These are phyloP conservation scores for Tokudaia tokunoshimensis DNA, from an alignment of 2,797 vertebrate species.

Conservation along the genomic window DNA sequence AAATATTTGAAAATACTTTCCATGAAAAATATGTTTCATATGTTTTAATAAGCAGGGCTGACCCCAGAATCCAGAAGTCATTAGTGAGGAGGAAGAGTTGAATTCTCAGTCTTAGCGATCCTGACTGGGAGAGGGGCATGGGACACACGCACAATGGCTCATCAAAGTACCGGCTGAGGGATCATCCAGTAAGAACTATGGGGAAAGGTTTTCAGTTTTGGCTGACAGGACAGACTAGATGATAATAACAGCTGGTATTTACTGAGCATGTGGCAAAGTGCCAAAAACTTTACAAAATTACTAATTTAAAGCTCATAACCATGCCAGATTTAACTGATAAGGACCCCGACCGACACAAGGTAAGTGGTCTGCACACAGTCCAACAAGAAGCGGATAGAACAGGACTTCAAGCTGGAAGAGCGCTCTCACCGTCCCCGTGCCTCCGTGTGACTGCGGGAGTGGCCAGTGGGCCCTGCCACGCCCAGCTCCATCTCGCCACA, in stretches of 20 bases:
- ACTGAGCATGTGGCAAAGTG: constrained; percentile 24
- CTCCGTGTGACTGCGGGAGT: background rate
- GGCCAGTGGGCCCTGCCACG: background rate
- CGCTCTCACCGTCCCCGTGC: background rate
- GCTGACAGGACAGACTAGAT: background rate
- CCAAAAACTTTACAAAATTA: constrained; percentile 53
- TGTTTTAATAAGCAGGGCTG: constrained; percentile 12
- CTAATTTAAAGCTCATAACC: constrained; percentile 18
- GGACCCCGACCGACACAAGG: background rate
- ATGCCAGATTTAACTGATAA: constrained; percentile 10
- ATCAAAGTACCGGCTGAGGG: background rate
- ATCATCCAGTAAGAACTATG: background rate
- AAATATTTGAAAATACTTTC: constrained; percentile 53
- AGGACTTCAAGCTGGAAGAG: background rate
- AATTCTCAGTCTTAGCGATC: constrained; percentile 15
- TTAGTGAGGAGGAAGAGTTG: background rate
- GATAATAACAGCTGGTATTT: constrained; percentile 41
- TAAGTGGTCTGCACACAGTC: background rate
- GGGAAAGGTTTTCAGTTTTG: constrained; percentile 51
- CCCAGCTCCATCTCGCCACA: background rate
- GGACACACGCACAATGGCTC: background rate
- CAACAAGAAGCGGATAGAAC: background rate
- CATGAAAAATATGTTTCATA: background rate
- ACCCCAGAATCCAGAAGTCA: background rate
- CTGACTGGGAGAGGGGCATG: background rate